Conservation (phyloP, 1,140 invertebrate species). For the Achroia grisella region DNA sequence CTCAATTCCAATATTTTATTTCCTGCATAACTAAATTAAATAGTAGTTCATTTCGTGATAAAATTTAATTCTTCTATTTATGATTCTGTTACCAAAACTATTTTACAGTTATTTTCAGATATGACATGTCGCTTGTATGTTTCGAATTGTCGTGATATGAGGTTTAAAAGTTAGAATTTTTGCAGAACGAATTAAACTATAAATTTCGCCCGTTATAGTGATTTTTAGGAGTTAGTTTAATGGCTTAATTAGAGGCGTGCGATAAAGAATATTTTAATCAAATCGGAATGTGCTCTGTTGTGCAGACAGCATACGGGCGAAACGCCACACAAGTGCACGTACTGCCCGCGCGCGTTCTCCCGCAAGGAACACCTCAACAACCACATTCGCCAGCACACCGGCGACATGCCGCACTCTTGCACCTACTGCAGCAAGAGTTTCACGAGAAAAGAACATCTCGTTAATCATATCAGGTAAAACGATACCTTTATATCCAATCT, state of each 20-base stretch:
- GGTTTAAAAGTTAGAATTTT: neutral
- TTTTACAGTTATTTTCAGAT: no score
- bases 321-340: conserved; percentile 88
- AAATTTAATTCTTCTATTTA: no score
- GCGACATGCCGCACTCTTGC: conserved; percentile 88
- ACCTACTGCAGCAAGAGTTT: conserved; percentile 89
- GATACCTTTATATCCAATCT: no score
- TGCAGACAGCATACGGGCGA: conserved; percentile 86
- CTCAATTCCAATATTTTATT: no score
- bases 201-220: neutral
- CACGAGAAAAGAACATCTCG: conserved; percentile 87
- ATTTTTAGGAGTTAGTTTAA: neutral
- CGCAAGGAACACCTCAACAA: conserved; percentile 84
- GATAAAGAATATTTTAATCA: conserved; percentile 4
- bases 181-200: neutral
- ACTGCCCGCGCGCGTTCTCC: conserved; percentile 90
- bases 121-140: no score
- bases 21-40: no score
- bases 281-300: conserved; percentile 81
- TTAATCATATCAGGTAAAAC: conserved; percentile 78
- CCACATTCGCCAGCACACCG: conserved; percentile 79
- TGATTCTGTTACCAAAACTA: no score
- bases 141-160: no score
- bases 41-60: no score
- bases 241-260: no score